Evolutionary conservation across 2,888 invertebrate species (phyloP), one percentile per base, ranked within the genome.

Genomic region (Polymixis flavicincta): DNA sequence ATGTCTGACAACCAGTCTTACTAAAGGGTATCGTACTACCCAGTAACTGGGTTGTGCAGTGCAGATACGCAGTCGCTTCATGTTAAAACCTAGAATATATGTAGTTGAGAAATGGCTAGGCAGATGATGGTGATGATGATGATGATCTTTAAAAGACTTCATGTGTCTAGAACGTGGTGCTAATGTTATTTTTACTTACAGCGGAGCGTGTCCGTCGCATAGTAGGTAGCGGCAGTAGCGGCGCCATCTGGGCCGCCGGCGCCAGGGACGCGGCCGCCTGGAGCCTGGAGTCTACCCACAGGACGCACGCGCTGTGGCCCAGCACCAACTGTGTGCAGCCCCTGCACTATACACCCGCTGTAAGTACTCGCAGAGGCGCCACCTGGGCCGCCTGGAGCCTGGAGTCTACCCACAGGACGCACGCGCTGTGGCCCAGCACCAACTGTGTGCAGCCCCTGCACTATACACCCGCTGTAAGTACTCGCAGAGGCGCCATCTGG

Each of bases 251-350:
- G 94, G 92, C 89, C 61, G 88, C 86, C 66, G 95, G 94, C 17
- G 91, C 88, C 66, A 87, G 93, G 48, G 94, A 93, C 92, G 94
- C 90, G 52, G 92, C 88, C 84, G 94, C 91, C 19, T 95, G 95
- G 94, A 94, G 95, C 87, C 92, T 96, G 14, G 96, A 96, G 93
- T 93, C 94, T 78, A 93, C 95, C 79, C 96, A 96, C 90, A 89
- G 95, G 54, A 95, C 96, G 68, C 94, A 93, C 88, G 95, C 96
- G 57, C 93, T 96, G 52, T 96, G 96, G 94, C 94, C 96, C 68
- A 89, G 90, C 89, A 92, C 92, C 84, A 94, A 93, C 91, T 88
- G 92, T 5, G 91, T 92, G 70, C 93, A 93, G 72, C 95, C 96
- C 66, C 92, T 95, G 73, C 92, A 94, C 80, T 95, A 96, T 86